Evolutionary conservation across 2,888 invertebrate species (phyloP), one percentile per base, ranked within the genome.

Genomic region (Elaeidobius kamerunicus): DNA sequence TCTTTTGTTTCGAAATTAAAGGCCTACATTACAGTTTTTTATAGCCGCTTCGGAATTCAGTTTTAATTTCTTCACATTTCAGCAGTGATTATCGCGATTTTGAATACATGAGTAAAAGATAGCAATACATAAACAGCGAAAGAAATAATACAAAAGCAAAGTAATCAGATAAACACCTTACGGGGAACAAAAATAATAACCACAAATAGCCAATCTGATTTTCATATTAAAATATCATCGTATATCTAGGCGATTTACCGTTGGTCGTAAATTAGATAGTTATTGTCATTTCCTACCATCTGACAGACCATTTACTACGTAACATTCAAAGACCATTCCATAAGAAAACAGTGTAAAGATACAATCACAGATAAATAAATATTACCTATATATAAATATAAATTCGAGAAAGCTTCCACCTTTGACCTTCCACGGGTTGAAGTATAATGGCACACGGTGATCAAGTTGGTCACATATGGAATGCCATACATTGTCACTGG

Each of bases 381-480:
- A 23, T 23, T 9, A 9, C 23, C 9, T 23, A 23, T 23, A 23
- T 23, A 23, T 28, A 42, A 42, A 32, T 28, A 40, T 48, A 47
- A 38, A 47, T 39, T 39, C 47, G 12, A 42, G 50, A 51, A 44
- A 44, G 39, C 38, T 17, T 38, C 15, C 40, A 45, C 39, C 44
- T 45, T 40, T 46, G 20, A 52, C 39, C 46, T 41, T n/a, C 32
- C 23, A 20, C n/a, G n/a, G 39, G 44, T 19, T 36, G 23, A 44
- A 42, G 51, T 34, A 45, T 45, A 45, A 43, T 45, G 28, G 44
- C 44, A 38, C 38, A 47, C 28, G 35, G 44, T 44, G 54, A 54
- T 53, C 49, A 45, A 54, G 44, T 49, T 49, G 49, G 54, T 50
- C 54, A 54, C 54, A 54, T 54, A 50, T 49, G 49, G 45, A 44